Base-by-base conservation (phyloP, 2,888 invertebrate genomes). In the Boloria selene region DNA sequence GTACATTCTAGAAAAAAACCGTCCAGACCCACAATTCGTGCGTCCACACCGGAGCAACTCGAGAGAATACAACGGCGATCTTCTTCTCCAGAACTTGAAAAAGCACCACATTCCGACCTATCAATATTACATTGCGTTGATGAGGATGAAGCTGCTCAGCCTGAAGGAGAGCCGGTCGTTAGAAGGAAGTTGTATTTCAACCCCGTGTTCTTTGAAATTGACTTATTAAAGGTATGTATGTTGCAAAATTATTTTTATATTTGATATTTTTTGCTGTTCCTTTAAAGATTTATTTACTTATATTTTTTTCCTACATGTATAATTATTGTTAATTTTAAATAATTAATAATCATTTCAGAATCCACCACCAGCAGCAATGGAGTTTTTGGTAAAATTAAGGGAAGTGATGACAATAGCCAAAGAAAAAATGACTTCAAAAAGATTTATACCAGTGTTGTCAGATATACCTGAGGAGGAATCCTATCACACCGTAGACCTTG, bases 371-470 rank as follows among this genome's bases (percentile, higher is more conserved):
- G 97, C 97, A 64, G 98, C 98, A 16, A 90, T 97, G 67, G 98
- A 98, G 80, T 98, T 98, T 84, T 92, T 98, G 55, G 93, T 94
- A 4, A 97, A 97, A 92, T 96, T 98, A 72, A 94, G 98, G 26
- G 97, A 97, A 92, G 97, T 98, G 18, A 97, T 98, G 83, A 93
- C 95, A 16, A 95, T 97, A 55, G 97, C 98, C 6, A 97, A 97
- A 82, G 96, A 96, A 74, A 97, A 97, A 87, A 97, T 97, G 95
- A 93, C 95, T 7, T 93, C 95, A 0, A 97, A 97, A 83, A 93
- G 95, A 69, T 97, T 96, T 79, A 93, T 95, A 61, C 97, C 97
- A 0, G 95, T 95, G 64, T 87, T 97, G 13, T 93, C 94, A 4
- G 95, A 95, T 74, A 97, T 97, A 75, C 96, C 96, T 0, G 97